phyloP scores from a whole-genome alignment of 2,888 invertebrate genomes.

The Scrobipalpa atriplicella region DNA sequence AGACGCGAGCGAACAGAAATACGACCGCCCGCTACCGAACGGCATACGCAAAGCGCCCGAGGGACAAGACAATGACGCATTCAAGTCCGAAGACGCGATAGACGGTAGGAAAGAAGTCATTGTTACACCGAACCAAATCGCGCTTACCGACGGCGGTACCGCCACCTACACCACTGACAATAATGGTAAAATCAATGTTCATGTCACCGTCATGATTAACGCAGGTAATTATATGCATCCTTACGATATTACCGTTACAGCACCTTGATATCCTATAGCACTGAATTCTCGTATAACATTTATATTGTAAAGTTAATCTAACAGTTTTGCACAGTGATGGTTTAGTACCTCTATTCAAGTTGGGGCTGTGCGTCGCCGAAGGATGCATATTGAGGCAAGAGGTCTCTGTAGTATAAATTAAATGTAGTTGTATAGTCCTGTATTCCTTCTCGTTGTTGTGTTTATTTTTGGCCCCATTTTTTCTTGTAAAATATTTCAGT shows the following conservation, averaged over 20 bases:
- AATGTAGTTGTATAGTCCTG: slow-evolving; percentile 33
- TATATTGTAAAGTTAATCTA: slow-evolving; percentile 63
- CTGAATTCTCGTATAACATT: slow-evolving; percentile 46
- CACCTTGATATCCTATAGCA: slow-evolving; percentile 54
- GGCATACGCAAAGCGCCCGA: slow-evolving; percentile 88
- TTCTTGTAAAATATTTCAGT: not conserved
- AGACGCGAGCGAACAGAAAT: slow-evolving; percentile 59
- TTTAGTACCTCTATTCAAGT: slow-evolving; percentile 55
- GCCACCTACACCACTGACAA: slow-evolving; percentile 86
- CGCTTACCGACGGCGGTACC: slow-evolving; percentile 75
- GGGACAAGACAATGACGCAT: slow-evolving; percentile 90
- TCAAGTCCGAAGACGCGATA: slow-evolving; percentile 83
- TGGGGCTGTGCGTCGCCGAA: slow-evolving; percentile 66
- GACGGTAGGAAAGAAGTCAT: slow-evolving; percentile 82
- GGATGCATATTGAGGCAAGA: slow-evolving; percentile 83
- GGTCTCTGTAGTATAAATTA: slow-evolving; percentile 61
- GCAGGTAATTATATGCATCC: slow-evolving; percentile 85
- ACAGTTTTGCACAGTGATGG: slow-evolving; percentile 78
- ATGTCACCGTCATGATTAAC: slow-evolving; percentile 93
- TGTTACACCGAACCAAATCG: slow-evolving; percentile 74
- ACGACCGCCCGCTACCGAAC: slow-evolving; percentile 66
- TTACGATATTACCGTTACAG: slow-evolving; percentile 64
- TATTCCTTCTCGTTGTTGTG: slow-evolving; percentile 32
- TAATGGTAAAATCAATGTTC: slow-evolving; percentile 95
- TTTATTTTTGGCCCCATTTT: slow-evolving; percentile 14